These are phyloP conservation scores for Oxyura jamaicensis DNA, from an alignment of 2,113 vertebrate genomes.

Conservation along the genomic window DNA sequence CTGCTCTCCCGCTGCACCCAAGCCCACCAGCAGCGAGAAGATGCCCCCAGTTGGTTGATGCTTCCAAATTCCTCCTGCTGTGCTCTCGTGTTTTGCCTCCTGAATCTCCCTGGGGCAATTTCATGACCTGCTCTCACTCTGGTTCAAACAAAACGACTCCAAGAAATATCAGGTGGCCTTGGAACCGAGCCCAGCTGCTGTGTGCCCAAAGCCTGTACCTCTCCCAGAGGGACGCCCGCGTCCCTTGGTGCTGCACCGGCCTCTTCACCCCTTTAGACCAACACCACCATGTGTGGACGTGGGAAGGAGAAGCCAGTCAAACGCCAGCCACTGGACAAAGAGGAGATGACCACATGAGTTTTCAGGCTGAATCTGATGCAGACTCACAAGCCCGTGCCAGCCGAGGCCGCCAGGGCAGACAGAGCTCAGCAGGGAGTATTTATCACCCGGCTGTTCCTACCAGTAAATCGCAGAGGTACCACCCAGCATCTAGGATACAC, in stretches of 20 bases:
- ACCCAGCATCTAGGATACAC: background rate
- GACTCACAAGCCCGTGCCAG: background rate
- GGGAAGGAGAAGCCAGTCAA: background rate
- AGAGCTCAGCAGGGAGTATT: background rate
- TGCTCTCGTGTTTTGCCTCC: background rate
- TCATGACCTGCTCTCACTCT: background rate
- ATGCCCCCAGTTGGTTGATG: background rate
- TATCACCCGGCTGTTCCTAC: background rate
- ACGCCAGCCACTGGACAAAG: background rate
- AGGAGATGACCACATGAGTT: background rate
- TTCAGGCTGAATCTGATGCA: background rate
- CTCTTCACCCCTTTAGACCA: background rate
- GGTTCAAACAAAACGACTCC: background rate
- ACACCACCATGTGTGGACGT: rapidly evolving
- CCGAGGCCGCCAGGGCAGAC: background rate
- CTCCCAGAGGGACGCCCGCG: background rate
- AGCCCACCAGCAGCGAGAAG: background rate
- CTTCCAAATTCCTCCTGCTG: background rate
- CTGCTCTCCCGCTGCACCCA: background rate
- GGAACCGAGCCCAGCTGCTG: background rate
- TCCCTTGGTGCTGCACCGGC: background rate
- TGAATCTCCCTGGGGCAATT: background rate
- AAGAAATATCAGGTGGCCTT: background rate
- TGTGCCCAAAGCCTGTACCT: rapidly evolving
- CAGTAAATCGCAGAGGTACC: background rate